Evolutionary conservation across 2,888 invertebrate genomes (phyloP).

Genomic region (Lepidochitona cinerea): DNA sequence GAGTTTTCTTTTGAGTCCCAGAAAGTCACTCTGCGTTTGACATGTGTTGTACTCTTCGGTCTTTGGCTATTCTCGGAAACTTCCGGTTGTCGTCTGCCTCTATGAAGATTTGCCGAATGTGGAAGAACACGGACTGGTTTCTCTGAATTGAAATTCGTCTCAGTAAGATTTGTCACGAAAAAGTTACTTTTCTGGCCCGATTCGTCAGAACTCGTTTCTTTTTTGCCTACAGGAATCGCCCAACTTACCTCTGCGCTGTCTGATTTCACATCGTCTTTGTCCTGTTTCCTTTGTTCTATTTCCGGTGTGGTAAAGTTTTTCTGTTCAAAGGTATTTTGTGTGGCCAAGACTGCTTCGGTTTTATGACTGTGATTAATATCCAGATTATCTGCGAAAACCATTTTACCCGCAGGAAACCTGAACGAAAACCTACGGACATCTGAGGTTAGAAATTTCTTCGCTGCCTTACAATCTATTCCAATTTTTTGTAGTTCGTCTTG

Average conservation of each 20-base stretch:
- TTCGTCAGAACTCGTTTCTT: background rate
- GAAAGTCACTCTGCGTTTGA: background rate
- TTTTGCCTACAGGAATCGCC: background rate
- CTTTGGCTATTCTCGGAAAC: background rate
- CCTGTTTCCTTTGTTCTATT: no score
- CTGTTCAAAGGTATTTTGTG: no score
- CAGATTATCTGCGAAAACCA: background rate
- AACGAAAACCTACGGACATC: background rate
- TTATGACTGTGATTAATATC: background rate
- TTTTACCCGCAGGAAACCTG: background rate
- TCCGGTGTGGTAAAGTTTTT: no score
- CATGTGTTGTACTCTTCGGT: background rate
- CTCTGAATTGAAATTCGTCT: background rate
- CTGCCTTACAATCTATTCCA: background rate
- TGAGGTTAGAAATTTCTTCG: background rate
- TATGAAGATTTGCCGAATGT: background rate
- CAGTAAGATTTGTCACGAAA: background rate
- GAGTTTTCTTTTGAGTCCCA: background rate
- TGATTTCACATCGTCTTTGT: background rate
- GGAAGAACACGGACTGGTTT: background rate
- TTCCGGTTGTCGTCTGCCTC: background rate
- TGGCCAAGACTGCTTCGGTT: background rate
- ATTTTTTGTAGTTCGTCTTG: background rate
- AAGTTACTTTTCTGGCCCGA: background rate
- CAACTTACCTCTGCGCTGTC: background rate